Base-by-base conservation (phyloP, 2,888 invertebrate genomes). In the Brachycybe producta region DNA sequence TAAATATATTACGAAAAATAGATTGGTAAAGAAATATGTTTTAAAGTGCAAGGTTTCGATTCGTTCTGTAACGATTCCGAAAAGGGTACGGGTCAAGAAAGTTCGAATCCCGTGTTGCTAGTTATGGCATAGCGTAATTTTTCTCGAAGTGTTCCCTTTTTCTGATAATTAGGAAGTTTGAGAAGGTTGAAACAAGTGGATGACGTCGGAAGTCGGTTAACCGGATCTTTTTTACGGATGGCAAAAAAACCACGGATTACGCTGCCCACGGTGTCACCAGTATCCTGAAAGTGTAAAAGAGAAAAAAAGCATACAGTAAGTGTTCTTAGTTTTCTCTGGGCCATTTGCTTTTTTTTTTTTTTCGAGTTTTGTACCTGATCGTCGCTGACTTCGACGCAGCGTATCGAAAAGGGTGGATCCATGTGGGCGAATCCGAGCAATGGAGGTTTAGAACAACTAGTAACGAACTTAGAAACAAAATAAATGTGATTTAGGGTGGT, bases 111-210 rank as follows among this genome's bases (percentile, higher is more conserved):
- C 15, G 97, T 94, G 67, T 97, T 95, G 62, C 94, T 91, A 57
- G 84, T 84, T 49, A 99, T 91, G 0, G 98, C 98, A 67, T 98
- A 98, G 30, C 94, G 78, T 4, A 99, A 72, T 68, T 99, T 99
- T 63, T 98, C 97, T 42, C 91, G 73, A 5, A 99, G 70, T 0
- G 92, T 91, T 61, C 86, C 83, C 62, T 94, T 87, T 69, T 91
- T 92, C 67, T 91, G 92, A 67, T 98, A 99, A 72, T 97, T 98
- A 49, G 98, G 98, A 62, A 94, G 74, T 68, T 99, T 98, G 40
- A 98, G 76, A 35, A 98, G 77, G 72, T 98, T 99, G 71, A 98
- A 98, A 66, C 98, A 99, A 0, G 98, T 98, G 1, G 97, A 97
- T 0, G 95, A 94, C 0, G 98, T 97, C n/a, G 98, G 97, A 38